Evolutionary conservation across 2,888 invertebrate species (phyloP).

Genomic region (Dermolepida albohirtum): DNA sequence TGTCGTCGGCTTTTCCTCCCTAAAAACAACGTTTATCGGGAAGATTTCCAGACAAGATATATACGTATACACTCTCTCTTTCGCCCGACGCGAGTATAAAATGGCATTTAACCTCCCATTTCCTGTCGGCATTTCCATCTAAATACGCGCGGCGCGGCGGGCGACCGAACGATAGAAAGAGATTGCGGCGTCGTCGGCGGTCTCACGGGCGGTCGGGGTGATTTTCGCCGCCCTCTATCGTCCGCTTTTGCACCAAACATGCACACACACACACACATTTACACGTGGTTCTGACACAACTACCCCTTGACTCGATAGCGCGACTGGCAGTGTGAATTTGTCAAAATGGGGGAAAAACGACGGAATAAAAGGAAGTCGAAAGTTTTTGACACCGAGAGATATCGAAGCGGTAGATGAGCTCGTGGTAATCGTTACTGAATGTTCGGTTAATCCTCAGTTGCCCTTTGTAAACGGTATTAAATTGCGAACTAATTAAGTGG

Average conservation of each 20-base stretch:
- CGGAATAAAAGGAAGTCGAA: not conserved
- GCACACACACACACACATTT: no score
- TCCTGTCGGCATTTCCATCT: constrained; percentile 47
- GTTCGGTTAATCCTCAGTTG: not conserved
- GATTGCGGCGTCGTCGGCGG: constrained; percentile 22
- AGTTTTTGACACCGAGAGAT: not conserved
- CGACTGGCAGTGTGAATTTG: constrained; percentile 28
- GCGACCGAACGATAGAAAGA: not conserved
- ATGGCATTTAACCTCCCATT: constrained; percentile 48
- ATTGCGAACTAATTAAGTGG: not conserved
- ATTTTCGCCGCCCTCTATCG: not conserved
- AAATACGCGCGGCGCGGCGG: constrained; percentile 48
- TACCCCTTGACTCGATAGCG: constrained; percentile 6
- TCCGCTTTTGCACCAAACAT: not conserved
- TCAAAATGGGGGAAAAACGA: constrained; percentile 11
- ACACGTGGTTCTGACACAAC: not conserved
- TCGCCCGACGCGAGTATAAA: constrained; percentile 36
- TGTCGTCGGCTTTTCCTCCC: not conserved
- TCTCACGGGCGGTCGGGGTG: not conserved
- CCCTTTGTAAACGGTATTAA: not conserved
- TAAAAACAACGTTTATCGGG: constrained; percentile 5
- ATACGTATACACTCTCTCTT: not conserved
- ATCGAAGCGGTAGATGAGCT: not conserved
- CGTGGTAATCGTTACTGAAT: constrained; percentile 12
- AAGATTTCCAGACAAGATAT: constrained; percentile 20